Base-by-base conservation (phyloP, 2,797 vertebrate genomes). In the Cynodonichthys magdalenae region DNA sequence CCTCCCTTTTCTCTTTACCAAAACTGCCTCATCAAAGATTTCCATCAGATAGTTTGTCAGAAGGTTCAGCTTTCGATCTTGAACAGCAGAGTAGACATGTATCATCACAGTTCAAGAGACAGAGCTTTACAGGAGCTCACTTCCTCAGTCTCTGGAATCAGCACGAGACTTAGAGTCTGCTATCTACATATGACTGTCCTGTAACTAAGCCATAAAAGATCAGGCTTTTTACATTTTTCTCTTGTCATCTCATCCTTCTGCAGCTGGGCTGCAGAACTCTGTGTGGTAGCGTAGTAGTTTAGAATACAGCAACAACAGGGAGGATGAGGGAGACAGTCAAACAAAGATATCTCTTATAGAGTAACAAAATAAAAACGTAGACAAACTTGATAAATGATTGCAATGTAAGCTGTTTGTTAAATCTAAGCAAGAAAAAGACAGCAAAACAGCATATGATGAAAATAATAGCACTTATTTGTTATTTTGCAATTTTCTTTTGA, bases 201-300 rank as follows among this genome's bases (percentile, higher is more conserved):
- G 51, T 71, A 66, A 57, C 59, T 50, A 74, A 79, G 54, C 68
- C 63, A 52, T 72, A 68, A 36, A 59, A 63, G 60, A 59, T 62
- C 75, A 73, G 71, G 75, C 77, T 75, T 81, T 87, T 87, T 75
- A 55, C 45, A 64, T 68, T 44, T 69, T 68, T 64, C 27, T 67
- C 44, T 72, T 53, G 44, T 61, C 44, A 4, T 70, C 53, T 84
- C 59, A 75, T 52, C 47, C 53, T 64, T 79, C 60, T 70, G 54
- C 66, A 73, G 59, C 69, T 18, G 59, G 66, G 53, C 69, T 83
- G 55, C 56, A 73, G 61, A 7, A 39, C 67, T 57, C 55, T 45
- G 66, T 77, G 82, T 82, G 79, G 67, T 74, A 82, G 76, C 60
- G 56, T 55, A 66, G 75, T 15, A 68, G 83, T 84, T 81, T 74